Evolutionary conservation across 2,797 vertebrate species (phyloP).

Genomic region (Trachurus trachurus): DNA sequence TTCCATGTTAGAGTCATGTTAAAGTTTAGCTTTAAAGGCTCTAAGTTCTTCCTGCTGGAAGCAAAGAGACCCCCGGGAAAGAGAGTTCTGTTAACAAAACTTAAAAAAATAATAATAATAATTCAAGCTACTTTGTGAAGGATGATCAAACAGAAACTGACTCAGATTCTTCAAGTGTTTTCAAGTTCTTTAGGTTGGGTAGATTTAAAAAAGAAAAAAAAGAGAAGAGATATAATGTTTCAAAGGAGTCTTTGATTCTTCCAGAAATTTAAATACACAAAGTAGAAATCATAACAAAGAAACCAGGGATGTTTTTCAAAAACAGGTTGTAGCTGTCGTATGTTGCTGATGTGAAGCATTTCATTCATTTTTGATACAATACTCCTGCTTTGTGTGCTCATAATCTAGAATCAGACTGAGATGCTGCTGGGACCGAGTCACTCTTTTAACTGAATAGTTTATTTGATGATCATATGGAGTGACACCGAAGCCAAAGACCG

Average conservation of each 20-base stretch:
- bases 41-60: neutral
- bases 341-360: neutral
- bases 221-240: constrained; percentile 35
- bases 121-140: constrained; percentile 23
- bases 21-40: neutral
- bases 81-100: constrained; percentile 14
- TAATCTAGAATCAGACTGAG: neutral
- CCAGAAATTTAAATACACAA: constrained; percentile 1
- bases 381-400: neutral
- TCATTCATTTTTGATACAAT: neutral
- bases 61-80: neutral
- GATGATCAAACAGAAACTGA: constrained; percentile 31
- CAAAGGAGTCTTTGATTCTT: constrained; percentile 29
- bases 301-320: neutral
- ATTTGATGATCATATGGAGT: neutral
- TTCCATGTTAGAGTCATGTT: neutral
- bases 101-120: constrained; percentile 16
- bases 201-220: constrained; percentile 17
- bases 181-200: neutral
- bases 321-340: neutral
- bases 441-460: neutral
- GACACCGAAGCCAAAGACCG: neutral
- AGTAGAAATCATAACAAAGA: neutral
- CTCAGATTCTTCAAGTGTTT: constrained; percentile 2
- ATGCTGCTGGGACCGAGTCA: neutral